Percentiles rank a stretch among this genome's conserved stretches.
Conservation (phyloP, 2,888 invertebrate species). For the Tricholauxania praeusta region DNA sequence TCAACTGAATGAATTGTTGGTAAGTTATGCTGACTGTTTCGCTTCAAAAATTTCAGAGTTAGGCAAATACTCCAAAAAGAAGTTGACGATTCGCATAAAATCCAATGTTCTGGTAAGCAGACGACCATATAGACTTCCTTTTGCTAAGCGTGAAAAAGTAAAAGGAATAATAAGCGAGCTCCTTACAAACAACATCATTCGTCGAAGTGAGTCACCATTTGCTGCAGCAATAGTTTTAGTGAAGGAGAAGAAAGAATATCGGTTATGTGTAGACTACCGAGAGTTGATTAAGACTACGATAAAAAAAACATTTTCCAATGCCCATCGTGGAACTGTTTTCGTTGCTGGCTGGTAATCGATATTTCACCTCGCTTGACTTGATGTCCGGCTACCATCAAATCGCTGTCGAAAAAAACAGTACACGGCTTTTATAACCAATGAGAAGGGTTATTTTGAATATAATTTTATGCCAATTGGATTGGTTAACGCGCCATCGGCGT, state of each 20-base stretch:
- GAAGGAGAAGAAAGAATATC: conserved; percentile 45
- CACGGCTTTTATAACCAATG: conserved; percentile 40
- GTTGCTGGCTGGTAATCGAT: conserved; percentile 33
- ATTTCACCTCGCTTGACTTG: conserved; percentile 38
- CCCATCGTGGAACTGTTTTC: conserved; percentile 35
- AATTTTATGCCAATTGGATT: conserved; percentile 43
- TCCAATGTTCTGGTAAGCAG: conserved; percentile 36
- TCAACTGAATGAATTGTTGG: background rate
- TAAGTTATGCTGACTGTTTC: background rate
- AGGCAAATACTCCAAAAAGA: background rate
- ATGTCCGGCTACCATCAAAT: conserved; percentile 40
- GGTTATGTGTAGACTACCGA: conserved; percentile 31
- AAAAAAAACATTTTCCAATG: conserved; percentile 19
- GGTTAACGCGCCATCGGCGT: conserved; percentile 43
- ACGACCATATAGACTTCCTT: no score
- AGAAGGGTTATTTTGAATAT: conserved; percentile 42
- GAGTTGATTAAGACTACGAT: conserved; percentile 25
- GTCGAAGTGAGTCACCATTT: conserved; percentile 40
- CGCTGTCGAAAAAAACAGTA: no score
- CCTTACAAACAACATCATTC: conserved; percentile 6
- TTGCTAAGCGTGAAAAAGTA: no score
- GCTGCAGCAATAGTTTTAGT: conserved; percentile 42
- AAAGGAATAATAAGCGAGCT: no score
- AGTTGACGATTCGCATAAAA: conserved; percentile 39
- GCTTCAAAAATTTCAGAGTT: no score